Evolutionary conservation across 1,140 invertebrate species (phyloP), one percentile per base, ranked within the genome.

Genomic region (Drosophila micromelanica): DNA sequence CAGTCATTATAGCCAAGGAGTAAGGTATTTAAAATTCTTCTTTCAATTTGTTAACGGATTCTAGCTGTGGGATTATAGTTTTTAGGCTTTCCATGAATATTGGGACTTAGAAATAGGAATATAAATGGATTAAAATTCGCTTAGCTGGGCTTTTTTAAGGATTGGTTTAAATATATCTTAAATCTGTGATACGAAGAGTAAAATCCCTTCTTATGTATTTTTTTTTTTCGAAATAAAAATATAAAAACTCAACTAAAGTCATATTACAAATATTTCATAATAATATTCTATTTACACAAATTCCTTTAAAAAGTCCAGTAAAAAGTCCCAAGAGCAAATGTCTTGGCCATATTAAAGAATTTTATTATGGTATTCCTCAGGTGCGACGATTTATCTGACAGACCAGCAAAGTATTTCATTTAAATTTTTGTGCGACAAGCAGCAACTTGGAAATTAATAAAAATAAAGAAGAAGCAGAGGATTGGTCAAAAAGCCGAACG

Each of bases 381-480:
- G 20, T 35, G 51, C 15, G 17, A n/a, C 30, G 42, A 15, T 35
- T 55, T 56, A 56, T 42, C 52, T 37, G 52, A 17, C n/a, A 46
- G 70, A 70, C 70, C 74, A 64, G 48, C 64, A 63, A 77, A 80
- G 74, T 86, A 85, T 81, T 85, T 86, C 46, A 81, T 81, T 85
- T 78, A 77, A 77, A 85, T 78, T 81, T 73, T 80, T 80, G 46
- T 59, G 42, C 71, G 62, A 37, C 70, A 72, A 64, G 57, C 51
- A 60, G 46, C 43, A 64, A 72, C 59, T 63, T 57, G 45, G 38
- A 77, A 81, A 78, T 71, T 87, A 86, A 85, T 86, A 86, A 85
- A 86, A 76, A n/a, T n/a, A n/a, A 81, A 46, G 69, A 84, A 27
- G 60, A 43, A 38, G 9, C 15, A 46, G 11, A 54, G 27, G 20